Conservation (phyloP, 2,888 invertebrate genomes). For the Noctua fimbriata region DNA sequence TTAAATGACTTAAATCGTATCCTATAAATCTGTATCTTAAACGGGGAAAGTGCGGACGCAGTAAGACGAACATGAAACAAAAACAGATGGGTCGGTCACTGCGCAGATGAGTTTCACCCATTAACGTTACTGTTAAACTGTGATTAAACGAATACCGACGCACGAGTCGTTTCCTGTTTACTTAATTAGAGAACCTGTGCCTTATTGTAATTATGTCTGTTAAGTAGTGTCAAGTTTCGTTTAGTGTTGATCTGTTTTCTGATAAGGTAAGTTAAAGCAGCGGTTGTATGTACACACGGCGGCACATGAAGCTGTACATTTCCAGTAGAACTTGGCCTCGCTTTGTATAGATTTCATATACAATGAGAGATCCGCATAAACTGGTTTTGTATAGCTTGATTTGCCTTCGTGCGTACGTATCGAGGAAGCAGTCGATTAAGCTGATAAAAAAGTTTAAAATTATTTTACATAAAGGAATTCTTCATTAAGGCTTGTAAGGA, state of each 20-base stretch:
- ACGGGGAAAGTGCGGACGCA: conserved; percentile 70
- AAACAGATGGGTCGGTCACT: conserved; percentile 64
- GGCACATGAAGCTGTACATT: too few species aligned
- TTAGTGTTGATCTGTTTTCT: conserved; percentile 26
- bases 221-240: conserved; percentile 32
- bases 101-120: conserved; percentile 85
- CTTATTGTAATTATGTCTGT: conserved; percentile 60
- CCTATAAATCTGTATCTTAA: conserved; percentile 61
- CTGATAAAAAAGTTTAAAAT: background rate
- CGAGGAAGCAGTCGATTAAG: background rate
- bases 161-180: conserved; percentile 80
- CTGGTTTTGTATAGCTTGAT: too few species aligned
- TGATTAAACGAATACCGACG: conserved; percentile 83
- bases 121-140: conserved; percentile 77
- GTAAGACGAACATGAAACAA: conserved; percentile 65
- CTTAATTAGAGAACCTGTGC: conserved; percentile 64
- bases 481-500: background rate
- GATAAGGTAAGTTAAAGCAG: conserved; percentile 10
- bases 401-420: too few species aligned
- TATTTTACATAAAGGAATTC: background rate
- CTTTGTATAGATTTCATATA: too few species aligned
- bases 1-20: conserved; percentile 51
- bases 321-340: too few species aligned
- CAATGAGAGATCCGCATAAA: too few species aligned
- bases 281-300: too few species aligned